These are phyloP conservation scores for Caenorhabditis remanei DNA, from an alignment of 1,140 invertebrate genomes.

Conservation along the genomic window DNA sequence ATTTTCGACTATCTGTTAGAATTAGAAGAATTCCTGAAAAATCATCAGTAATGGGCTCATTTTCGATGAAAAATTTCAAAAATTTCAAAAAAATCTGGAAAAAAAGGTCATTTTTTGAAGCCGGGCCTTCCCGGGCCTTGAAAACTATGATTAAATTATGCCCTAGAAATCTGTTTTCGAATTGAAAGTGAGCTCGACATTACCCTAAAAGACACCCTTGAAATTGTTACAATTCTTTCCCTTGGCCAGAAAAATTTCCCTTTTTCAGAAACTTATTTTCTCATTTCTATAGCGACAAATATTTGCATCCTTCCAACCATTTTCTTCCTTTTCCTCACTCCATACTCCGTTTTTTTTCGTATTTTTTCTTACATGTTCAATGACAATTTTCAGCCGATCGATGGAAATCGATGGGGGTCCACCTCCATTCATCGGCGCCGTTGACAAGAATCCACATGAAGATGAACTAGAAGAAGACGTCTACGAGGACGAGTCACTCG, in stretches of 20 bases:
- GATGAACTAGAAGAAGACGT: neutral
- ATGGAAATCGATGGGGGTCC: constrained; percentile 51
- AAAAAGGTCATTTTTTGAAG: too few relatives aligned
- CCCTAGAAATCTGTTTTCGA: too few relatives aligned
- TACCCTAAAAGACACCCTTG: too few relatives aligned
- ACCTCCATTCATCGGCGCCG: constrained; percentile 6
- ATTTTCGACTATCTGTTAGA: too few relatives aligned
- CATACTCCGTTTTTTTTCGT: neutral
- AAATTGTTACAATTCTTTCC: too few relatives aligned
- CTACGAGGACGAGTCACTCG: neutral
- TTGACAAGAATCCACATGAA: neutral
- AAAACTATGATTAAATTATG: too few relatives aligned
- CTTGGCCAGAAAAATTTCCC: neutral
- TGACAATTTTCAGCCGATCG: neutral
- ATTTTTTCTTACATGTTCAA: neutral
- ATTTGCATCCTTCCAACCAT: neutral
- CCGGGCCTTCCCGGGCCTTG: too few relatives aligned
- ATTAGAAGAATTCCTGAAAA: too few relatives aligned
- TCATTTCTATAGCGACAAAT: neutral
- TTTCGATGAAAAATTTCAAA: too few relatives aligned
- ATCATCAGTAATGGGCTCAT: too few relatives aligned
- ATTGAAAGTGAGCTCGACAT: too few relatives aligned
- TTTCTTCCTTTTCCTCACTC: neutral
- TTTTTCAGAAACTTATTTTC: neutral
- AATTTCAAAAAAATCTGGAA: too few relatives aligned